Evolutionary conservation across 2,888 invertebrate species (phyloP), one percentile per base, ranked within the genome.

Genomic region (Meloe dianella): DNA sequence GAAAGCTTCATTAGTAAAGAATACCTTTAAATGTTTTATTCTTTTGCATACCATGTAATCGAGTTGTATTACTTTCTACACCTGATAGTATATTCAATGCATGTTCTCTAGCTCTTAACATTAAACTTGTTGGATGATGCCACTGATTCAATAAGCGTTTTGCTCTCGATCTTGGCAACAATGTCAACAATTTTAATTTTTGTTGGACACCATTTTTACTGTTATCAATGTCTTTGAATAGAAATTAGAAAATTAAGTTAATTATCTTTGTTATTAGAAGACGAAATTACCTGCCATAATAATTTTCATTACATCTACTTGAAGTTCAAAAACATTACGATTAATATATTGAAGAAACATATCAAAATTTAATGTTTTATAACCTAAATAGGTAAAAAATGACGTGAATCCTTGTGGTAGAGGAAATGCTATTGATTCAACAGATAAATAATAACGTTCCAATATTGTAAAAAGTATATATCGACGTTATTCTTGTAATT

Each of bases 351-450:
- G 95, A 75, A 93, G 83, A 82, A 96, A 96, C 80, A 91, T 89
- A 71, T 91, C 88, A 83, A 92, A 93, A 30, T 89, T 88, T 71
- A 95, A 84, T 27, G 92, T 90, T 74, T 91, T 87, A 83, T 93
- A 94, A 1, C 94, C 95, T 63, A 96, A 86, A 82, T 93, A 94
- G 2, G 95, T 92, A 82, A 95, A 93, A 85, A 95, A 96, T 5
- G 95, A 94, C 20, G 92, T 91, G 82, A 95, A 95, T 14, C 95
- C 95, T 78, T 93, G 92, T 12, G 95, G 95, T 72, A 94, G 83
- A 0, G 93, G 93, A 82, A 92, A 96, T 32, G 93, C 94, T 71
- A 93, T 87, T 4, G 90, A 90, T 78, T 93, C 93, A 20, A 91
- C 88, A 0, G 94, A 92, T 74, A 92, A 85, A 76, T 91, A 90